Evolutionary conservation across 2,113 vertebrate genomes (phyloP), one percentile per base, ranked within the genome.

Genomic region (Alaudala cheleensis): DNA sequence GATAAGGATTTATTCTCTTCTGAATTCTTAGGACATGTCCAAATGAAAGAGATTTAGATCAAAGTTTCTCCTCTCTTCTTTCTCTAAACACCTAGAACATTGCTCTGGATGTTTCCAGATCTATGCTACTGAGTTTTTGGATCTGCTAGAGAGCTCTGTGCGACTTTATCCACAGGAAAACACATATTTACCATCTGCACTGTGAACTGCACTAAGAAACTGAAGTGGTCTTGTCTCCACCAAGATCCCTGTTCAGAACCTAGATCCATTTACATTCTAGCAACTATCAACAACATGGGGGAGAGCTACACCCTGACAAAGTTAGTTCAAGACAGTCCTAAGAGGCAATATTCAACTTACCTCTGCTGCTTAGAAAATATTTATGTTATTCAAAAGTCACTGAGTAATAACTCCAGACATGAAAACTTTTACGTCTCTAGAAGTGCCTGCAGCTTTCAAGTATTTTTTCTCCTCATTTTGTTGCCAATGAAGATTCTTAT

Each of bases 161-260:
- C 37, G 17, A 29, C 70, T 67, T 71, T 12, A 60, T 11, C 53
- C 25, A 7, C 58, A 69, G 28, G 24, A 83, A 65, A 90, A 74
- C 20, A 31, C 0, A 0, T 17, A 5, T 74, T 70, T 37, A 58
- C 61, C 66, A 81, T 12, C 69, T 54, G 47, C 56, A 45, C 28
- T 71, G 56, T 62, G 20, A 87, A 65, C 26, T 4, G 0, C 28
- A 9, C 4, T 9, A 70, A 69, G 40, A 79, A 88, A 69, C 17
- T 3, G 26, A 82, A 53, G 25, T 10, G 17, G 22, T 40, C 34
- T 83, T 73, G 58, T 54, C 62, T 83, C 31, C 42, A 37, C 12
- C 31, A 13, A 1, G 0, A 57, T 23, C n/a, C 42, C 81, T 5
- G 0, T 45, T 34, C 45, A 49, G 2, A 5, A 47, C 2, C 13